Evolutionary conservation across 1,140 invertebrate species (phyloP).

Genomic region (Scaptomyza montana): DNA sequence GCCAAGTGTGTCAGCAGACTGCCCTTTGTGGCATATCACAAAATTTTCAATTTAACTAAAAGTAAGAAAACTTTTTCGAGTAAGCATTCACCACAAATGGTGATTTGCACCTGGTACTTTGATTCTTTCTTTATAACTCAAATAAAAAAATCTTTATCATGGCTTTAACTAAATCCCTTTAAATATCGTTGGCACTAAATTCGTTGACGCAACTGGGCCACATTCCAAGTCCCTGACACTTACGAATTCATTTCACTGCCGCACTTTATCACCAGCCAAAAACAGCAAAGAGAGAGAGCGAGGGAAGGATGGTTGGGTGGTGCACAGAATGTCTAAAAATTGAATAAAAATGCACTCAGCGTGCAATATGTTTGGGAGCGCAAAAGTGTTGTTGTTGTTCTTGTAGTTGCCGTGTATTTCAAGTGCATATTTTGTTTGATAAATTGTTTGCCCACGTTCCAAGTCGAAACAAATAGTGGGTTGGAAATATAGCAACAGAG

Average conservation of each 20-base stretch:
- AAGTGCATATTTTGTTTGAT: conserved; percentile 81
- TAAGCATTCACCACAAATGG: background rate
- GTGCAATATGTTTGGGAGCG: conserved; percentile 36
- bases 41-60: conserved; percentile 39
- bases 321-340: conserved; percentile 33
- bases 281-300: conserved; percentile 1
- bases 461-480: conserved; percentile 59
- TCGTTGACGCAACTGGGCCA: conserved; percentile 64
- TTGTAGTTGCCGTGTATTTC: conserved; percentile 67
- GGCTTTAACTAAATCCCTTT: conserved; percentile 36
- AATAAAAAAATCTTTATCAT: background rate
- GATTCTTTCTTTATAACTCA: conserved; percentile 1
- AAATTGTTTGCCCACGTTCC: conserved; percentile 77
- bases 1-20: conserved; percentile 42
- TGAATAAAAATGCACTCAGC: conserved; percentile 76
- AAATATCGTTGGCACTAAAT: conserved; percentile 67
- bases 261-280: conserved; percentile 62
- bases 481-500: background rate
- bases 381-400: conserved; percentile 21
- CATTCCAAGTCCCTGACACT: conserved; percentile 61
- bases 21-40: background rate
- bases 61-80: background rate
- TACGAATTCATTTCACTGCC: conserved; percentile 73
- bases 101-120: conserved; percentile 11
- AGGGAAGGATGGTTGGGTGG: background rate